Evolutionary conservation across 1,140 invertebrate genomes (phyloP), one percentile per base, ranked within the genome.

Genomic region (Yoshiicerus persimilis): DNA sequence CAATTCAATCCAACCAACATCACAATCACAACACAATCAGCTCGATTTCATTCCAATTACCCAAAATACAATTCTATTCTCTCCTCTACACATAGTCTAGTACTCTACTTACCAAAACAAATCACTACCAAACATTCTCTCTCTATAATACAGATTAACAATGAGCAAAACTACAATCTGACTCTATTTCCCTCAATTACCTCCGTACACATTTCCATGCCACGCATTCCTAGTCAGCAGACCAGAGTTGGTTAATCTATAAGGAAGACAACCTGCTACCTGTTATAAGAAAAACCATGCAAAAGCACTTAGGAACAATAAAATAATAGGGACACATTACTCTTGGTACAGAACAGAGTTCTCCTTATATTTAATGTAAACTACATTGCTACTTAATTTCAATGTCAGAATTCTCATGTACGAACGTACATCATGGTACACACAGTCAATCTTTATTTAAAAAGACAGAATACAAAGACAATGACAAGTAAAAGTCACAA

Each of bases 11-110:
- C 32, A 80, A 20, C 75, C 27, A n/a, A 70, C 23, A 30, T 70
- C 64, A n/a, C 64, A 70, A 27, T 70, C 64, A 27, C 23, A 56
- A 56, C 47, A 56, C 47, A 56, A 56, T 56, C 75, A 36, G 75
- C 75, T 80, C 30, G 34, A 80, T 38, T 80, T 38, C 75, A 80
- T 80, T 80, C 75, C 75, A 80, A 80, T 80, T 80, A 80, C 75
- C 75, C 75, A 80, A 80, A 80, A n/a, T 80, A 80, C 66, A 70
- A 66, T 66, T 30, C 64, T 66, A 6, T 9, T 6, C 62, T 64
- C 20, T 20, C 62, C n/a, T 23, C n/a, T 23, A 9, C 62, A 64
- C 10, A 41, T 11, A 13, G 2, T 6, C 39, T 41, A 41, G 10
- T 41, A 41, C n/a, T n/a, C n/a, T n/a, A n/a, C n/a, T n/a, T n/a